Evolutionary conservation across 2,113 vertebrate species (phyloP), one percentile per base, ranked within the genome.

Genomic region (Bufo gargarizans): DNA sequence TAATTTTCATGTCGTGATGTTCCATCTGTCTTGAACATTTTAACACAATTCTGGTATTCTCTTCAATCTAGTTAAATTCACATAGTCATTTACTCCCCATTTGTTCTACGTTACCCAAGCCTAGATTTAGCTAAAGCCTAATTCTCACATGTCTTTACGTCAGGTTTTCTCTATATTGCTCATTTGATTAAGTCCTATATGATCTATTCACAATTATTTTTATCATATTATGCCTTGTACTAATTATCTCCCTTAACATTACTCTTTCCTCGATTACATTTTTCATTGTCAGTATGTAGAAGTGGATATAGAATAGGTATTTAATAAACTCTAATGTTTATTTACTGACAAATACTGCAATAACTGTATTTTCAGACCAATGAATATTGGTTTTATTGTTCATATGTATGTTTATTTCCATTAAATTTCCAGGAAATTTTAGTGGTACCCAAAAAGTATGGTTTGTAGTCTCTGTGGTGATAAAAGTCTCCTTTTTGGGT

Each of bases 31-130:
- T 49, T 10, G 2, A 63, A 67, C 59, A 49, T 45, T 82, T 20
- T 82, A 49, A 82, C 81, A 82, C 43, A 47, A 82, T 82, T 65
- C 45, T 67, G 81, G 67, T 82, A 82, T 22, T 63, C 59, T 82
- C 45, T 49, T 63, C 45, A 82, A 82, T 82, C 59, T 47, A 82
- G 59, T 65, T 61, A 63, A 63, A 65, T 67, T 82, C 59, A 50
- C 22, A 59, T 80, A 50, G 67, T 82, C 81, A 49, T 82, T 82
- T 63, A 63, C 61, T 82, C 81, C 61, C 45, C 61, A 50, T 61
- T 82, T 65, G 43, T 65, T 82, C 59, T 17, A 82, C 65, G 59
- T 17, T 56, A 22, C 7, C 59, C 12, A n/a, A 45, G 56, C 45
- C 45, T 20, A 82, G 58, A 59, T 45, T 47, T 49, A 63, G 49